Percentiles rank a stretch among this genome's conserved stretches.
Evolutionary conservation across 2,113 vertebrate genomes (phyloP).

Genomic region (Cyanistes caeruleus): DNA sequence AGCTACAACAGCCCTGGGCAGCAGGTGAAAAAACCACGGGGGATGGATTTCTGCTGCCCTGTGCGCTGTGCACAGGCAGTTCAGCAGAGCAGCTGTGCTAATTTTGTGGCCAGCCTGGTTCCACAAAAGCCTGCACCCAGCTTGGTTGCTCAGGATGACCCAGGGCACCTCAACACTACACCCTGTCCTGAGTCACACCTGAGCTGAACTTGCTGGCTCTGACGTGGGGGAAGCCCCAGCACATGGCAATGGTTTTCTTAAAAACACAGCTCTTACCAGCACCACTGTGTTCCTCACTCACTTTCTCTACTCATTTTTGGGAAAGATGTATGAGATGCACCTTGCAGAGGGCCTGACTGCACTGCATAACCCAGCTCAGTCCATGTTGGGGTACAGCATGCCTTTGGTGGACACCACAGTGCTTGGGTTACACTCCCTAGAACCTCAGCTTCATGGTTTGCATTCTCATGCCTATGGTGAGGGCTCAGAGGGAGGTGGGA

Average conservation of each 20-base stretch:
- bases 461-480: neutral
- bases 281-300: neutral
- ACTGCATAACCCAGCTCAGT: neutral
- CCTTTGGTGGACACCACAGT: neutral
- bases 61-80: accelerated
- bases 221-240: neutral
- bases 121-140: neutral
- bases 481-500: neutral
- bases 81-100: neutral
- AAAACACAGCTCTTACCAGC: neutral
- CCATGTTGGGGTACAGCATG: neutral
- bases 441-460: neutral
- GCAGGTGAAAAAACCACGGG: neutral
- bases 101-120: neutral
- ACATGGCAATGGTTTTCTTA: accelerated
- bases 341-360: neutral
- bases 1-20: neutral
- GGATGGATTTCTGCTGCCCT: neutral
- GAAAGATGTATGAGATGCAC: no score
- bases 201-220: neutral
- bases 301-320: neutral
- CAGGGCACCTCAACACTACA: neutral
- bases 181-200: neutral
- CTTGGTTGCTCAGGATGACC: neutral
- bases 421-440: neutral